Conservation (phyloP, 30 jellyfish, hydroid and myxozoan species). For the Chrysaora quinquecirrha region DNA sequence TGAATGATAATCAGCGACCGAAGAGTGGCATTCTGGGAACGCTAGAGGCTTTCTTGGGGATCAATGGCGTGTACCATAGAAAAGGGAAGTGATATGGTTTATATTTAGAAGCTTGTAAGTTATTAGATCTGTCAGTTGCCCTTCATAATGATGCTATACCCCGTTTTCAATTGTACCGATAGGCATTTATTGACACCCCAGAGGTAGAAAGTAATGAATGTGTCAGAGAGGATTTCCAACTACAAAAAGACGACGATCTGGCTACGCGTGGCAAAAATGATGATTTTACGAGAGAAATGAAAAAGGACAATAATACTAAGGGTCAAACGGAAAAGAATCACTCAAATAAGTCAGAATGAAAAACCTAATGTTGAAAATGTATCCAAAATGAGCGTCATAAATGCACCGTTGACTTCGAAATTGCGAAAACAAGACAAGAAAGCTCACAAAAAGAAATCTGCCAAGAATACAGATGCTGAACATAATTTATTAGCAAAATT, state of each 20-base stretch:
- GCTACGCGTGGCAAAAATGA: no score
- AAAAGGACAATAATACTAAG: not conserved
- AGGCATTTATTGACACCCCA: slow-evolving; percentile 95
- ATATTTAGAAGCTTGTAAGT: slow-evolving; percentile 88
- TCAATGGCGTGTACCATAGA: slow-evolving; percentile 67
- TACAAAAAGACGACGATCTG: no score
- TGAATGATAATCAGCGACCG: slow-evolving; percentile 65
- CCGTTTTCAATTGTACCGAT: slow-evolving; percentile 82
- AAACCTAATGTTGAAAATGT: slow-evolving; percentile 1
- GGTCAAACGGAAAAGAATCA: slow-evolving; percentile 3
- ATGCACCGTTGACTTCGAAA: slow-evolving; percentile 81
- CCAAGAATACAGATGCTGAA: slow-evolving; percentile 26
- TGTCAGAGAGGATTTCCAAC: not conserved
- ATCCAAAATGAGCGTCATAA: slow-evolving; percentile 82
- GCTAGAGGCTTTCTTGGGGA: slow-evolving; percentile 78
- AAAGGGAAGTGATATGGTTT: slow-evolving; percentile 81
- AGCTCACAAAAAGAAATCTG: not conserved
- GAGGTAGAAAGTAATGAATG: slow-evolving; percentile 71
- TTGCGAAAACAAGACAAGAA: slow-evolving; percentile 49
- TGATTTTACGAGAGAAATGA: no score
- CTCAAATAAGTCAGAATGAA: not conserved
- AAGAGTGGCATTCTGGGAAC: slow-evolving; percentile 66
- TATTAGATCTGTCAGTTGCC: slow-evolving; percentile 76
- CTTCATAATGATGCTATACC: slow-evolving; percentile 86
- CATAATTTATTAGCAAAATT: slow-evolving; percentile 16